phyloP scores from a whole-genome alignment of 2,797 vertebrate species.

The Xiphorhynchus erythropygius region DNA sequence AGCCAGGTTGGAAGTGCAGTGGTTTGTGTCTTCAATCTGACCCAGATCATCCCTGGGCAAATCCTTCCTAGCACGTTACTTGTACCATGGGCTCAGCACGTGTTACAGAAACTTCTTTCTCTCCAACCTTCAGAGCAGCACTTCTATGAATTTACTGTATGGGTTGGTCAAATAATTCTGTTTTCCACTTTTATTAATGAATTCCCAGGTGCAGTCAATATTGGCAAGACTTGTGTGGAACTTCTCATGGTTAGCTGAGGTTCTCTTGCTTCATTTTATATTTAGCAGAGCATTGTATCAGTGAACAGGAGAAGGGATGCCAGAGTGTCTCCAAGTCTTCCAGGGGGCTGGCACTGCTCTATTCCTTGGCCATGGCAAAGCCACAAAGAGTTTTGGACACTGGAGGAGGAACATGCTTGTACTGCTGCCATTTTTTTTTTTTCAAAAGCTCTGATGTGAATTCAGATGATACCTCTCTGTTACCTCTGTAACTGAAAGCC shows the following conservation, averaged over 20 bases:
- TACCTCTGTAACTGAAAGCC: slow-evolving; percentile 76
- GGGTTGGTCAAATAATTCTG: neutral
- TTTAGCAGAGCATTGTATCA: slow-evolving; percentile 46
- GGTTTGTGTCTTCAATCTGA: neutral
- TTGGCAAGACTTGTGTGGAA: slow-evolving; percentile 7
- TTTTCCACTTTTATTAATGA: neutral
- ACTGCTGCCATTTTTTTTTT: slow-evolving; percentile 60
- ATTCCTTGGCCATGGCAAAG: slow-evolving; percentile 56
- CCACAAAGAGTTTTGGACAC: slow-evolving; percentile 53
- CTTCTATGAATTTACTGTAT: neutral
- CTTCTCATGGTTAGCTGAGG: neutral
- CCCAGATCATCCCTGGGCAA: neutral
- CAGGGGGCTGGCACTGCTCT: slow-evolving; percentile 32
- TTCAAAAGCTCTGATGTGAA: slow-evolving; percentile 67
- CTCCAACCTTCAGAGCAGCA: slow-evolving; percentile 15
- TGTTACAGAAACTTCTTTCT: neutral
- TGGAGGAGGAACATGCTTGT: slow-evolving; percentile 60
- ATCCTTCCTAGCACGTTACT: neutral
- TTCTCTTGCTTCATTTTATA: slow-evolving; percentile 16
- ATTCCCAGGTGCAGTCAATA: neutral
- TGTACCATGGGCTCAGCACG: neutral
- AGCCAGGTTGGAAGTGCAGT: neutral
- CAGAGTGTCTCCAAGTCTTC: slow-evolving; percentile 39
- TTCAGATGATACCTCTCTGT: slow-evolving; percentile 77
- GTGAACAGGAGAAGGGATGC: slow-evolving; percentile 20